Evolutionary conservation across 2,888 invertebrate species (phyloP).

Genomic region (Hipparchia sbordonii): DNA sequence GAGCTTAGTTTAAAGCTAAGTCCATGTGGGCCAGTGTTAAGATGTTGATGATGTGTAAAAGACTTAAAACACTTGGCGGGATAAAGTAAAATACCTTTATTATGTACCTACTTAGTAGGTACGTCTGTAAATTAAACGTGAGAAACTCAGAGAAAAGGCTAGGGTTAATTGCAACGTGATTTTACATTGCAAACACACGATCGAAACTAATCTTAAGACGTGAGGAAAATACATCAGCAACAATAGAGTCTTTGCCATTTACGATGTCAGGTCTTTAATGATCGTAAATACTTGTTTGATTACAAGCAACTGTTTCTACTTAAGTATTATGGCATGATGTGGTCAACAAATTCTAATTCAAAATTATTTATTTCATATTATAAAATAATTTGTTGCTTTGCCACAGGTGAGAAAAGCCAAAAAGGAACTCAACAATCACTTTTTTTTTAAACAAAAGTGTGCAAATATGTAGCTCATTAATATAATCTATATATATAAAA

Average conservation of each 20-base stretch:
- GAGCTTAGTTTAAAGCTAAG: no score
- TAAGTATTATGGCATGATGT: background rate
- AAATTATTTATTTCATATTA: no score
- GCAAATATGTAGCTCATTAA: no score
- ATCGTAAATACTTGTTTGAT: constrained; percentile 8
- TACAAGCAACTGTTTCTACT: constrained; percentile 2
- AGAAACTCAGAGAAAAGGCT: constrained; percentile 19
- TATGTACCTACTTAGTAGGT: background rate
- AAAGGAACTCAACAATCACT: background rate
- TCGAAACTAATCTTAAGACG: constrained; percentile 19
- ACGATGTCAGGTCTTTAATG: constrained; percentile 14
- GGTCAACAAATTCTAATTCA: background rate
- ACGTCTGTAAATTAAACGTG: constrained; percentile 19
- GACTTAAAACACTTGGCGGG: background rate
- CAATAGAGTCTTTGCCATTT: constrained; percentile 9
- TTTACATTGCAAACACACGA: constrained; percentile 12
- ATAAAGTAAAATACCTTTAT: background rate
- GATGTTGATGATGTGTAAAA: no score
- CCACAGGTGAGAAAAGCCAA: no score
- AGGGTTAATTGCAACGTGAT: constrained; percentile 24
- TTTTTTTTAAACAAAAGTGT: background rate
- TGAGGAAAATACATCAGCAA: constrained; percentile 22
- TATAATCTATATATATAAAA: no score
- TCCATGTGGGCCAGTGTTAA: no score
- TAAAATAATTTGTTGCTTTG: no score